phyloP scores from a whole-genome alignment of 2,113 vertebrate genomes.

The Podarcis cretensis region DNA sequence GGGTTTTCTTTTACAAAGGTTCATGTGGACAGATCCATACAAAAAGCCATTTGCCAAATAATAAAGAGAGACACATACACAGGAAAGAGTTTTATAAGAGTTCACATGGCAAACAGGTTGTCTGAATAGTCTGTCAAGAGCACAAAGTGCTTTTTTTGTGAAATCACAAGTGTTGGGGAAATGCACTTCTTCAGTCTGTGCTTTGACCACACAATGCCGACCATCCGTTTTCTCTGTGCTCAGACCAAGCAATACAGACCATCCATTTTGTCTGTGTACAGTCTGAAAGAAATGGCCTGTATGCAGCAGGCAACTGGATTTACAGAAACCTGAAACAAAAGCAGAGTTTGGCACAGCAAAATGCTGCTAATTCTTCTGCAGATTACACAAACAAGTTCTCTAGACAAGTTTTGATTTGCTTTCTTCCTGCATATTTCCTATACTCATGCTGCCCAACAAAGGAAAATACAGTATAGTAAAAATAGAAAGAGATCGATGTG shows the following conservation, averaged over 20 bases:
- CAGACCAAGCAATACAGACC: background rate
- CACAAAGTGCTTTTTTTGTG: background rate
- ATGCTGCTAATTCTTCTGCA: background rate
- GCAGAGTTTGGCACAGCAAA: background rate
- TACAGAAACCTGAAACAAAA: constrained; percentile 38
- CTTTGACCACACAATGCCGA: background rate
- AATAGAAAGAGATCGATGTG: background rate
- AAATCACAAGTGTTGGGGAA: background rate
- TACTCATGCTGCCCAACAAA: background rate
- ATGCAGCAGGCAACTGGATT: background rate
- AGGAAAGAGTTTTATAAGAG: background rate
- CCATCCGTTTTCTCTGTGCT: background rate
- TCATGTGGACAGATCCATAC: background rate
- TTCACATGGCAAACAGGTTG: background rate
- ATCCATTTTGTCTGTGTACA: background rate
- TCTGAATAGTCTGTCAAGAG: background rate
- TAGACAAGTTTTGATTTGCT: background rate
- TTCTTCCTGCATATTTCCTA: background rate
- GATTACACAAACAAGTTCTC: background rate
- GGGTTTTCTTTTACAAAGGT: no score
- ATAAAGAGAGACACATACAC: background rate
- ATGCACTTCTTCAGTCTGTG: background rate
- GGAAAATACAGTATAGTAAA: background rate
- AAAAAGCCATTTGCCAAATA: background rate
- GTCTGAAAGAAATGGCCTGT: background rate